Evolutionary conservation across 2,797 vertebrate genomes (phyloP).

Genomic region (Anguilla obscura): DNA sequence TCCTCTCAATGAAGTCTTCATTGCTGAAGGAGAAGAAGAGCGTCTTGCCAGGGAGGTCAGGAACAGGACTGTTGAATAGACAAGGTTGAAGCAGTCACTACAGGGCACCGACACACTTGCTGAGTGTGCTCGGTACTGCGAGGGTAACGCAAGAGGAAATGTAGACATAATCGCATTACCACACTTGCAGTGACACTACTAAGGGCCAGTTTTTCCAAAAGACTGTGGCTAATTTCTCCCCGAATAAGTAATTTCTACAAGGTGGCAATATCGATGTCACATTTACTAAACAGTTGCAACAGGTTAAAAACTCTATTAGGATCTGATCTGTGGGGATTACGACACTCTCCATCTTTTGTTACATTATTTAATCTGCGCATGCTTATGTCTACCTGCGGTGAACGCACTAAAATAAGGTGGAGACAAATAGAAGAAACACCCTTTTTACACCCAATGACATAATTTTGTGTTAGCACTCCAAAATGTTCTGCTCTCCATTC

Average conservation of each 20-base stretch:
- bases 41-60: slow-evolving; percentile 89
- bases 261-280: not conserved
- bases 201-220: not conserved
- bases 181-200: not conserved
- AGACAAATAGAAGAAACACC: too few relatives aligned
- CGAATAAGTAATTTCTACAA: not conserved
- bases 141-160: not conserved
- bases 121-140: not conserved
- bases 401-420: too few relatives aligned
- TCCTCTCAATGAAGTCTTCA: slow-evolving; percentile 89
- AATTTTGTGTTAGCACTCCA: too few relatives aligned
- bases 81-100: not conserved
- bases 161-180: not conserved
- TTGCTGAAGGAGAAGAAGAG: slow-evolving; percentile 79
- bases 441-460: too few relatives aligned
- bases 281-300: too few relatives aligned
- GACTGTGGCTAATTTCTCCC: not conserved
- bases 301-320: too few relatives aligned
- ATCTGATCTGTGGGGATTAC: too few relatives aligned
- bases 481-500: too few relatives aligned
- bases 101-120: not conserved
- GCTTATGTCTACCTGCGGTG: too few relatives aligned
- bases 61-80: slow-evolving; percentile 78
- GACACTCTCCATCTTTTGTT: too few relatives aligned
- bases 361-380: too few relatives aligned